Percentiles rank a stretch among this genome's conserved stretches.
These are phyloP conservation scores for Paralvinella palmiformis DNA, from an alignment of 1,140 invertebrate genomes.

Conservation along the genomic window DNA sequence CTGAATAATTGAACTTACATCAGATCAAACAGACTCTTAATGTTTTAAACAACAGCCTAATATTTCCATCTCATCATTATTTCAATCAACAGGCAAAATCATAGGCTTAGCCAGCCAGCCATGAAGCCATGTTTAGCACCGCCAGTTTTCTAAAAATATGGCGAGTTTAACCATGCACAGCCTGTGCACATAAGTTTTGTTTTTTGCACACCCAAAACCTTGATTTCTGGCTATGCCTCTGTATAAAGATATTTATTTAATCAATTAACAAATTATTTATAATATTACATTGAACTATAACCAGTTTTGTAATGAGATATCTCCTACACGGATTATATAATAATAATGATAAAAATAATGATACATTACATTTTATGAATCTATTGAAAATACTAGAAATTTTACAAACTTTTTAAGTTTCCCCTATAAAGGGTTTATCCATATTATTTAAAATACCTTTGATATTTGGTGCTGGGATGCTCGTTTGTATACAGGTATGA, in stretches of 20 bases:
- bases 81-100: no score
- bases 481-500: conserved; percentile 25
- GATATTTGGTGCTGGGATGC: conserved; percentile 16
- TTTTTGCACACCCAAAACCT: neutral
- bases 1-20: no score
- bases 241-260: neutral
- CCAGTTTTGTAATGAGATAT: neutral
- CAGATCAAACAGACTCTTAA: no score
- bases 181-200: neutral
- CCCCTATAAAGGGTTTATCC: neutral
- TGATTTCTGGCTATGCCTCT: neutral
- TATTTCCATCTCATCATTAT: no score
- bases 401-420: neutral
- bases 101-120: no score
- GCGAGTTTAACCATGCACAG: no score
- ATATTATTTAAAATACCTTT: conserved; percentile 10
- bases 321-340: neutral
- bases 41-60: no score
- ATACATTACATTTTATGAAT: neutral
- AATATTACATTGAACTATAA: no score
- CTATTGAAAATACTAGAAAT: neutral
- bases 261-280: neutral
- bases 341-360: neutral
- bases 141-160: no score
- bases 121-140: no score